Evolutionary conservation across 1,140 invertebrate genomes (phyloP), one percentile per base, ranked within the genome.

Genomic region (Spodoptera litura): DNA sequence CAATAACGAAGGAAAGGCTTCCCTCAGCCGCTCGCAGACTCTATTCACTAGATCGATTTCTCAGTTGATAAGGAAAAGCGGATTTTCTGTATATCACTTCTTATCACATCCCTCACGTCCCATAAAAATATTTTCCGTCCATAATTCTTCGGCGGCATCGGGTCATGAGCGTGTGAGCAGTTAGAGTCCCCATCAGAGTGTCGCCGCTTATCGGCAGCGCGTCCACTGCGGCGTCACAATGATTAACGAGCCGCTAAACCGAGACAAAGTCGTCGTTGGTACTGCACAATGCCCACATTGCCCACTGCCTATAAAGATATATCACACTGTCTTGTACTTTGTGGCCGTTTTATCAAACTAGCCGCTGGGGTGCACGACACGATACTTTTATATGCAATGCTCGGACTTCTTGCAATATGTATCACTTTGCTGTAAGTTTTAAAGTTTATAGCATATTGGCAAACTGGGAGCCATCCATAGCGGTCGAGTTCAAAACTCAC

Each of bases 221-320:
- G 84, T 82, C 80, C 80, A 83, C 73, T 83, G 78, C 75, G 70
- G 81, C 80, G 83, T 84, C 83, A 85, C 80, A 82, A 81, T 85
- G 84, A 85, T 84, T 83, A 82, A 85, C 84, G 84, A 85, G 56
- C 59, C 25, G 64, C 61, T 58, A 68, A 72, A 58, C 74, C 59
- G 51, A 72, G 51, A 85, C 83, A 85, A 85, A 85, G 83, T 66
- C 78, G 70, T 52, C 80, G 61, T 9, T 66, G 52, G 61, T 11
- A 70, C 79, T 70, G 59, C 79, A 84, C 84, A 85, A 82, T 85
- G 82, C 68, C 71, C 78, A 82, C 84, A 82, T 79, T 85, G 83
- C 59, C 73, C 74, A 68, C 27, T 15, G 62, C 31, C 5, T 25
- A 72, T 81, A 85, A 81, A 82, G 79, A 84, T 81, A 85, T 84